phyloP scores from a whole-genome alignment of 35 echinoderm and acorn worm species.

The Anneissia japonica region DNA sequence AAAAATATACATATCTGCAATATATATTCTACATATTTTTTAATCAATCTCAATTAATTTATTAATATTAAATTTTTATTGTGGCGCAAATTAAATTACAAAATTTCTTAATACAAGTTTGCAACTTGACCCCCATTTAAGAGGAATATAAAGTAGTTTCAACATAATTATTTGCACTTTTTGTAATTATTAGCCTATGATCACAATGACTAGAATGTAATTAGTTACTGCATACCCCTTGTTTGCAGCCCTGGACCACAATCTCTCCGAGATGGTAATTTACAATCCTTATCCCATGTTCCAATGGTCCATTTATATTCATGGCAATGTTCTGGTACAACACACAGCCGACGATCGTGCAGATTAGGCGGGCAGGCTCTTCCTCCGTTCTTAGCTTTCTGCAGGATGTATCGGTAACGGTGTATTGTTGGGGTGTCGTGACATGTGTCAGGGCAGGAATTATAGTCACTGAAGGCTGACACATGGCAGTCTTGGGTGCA shows the following conservation, averaged over 20 bases:
- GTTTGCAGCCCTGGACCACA: slow-evolving; percentile 51
- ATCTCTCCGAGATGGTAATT: slow-evolving; percentile 5
- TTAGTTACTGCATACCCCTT: slow-evolving; percentile 58
- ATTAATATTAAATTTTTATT: no score
- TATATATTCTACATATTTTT: no score
- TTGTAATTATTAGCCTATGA: no score
- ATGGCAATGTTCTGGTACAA: slow-evolving; percentile 50
- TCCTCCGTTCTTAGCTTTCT: slow-evolving; percentile 37
- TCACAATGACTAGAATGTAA: no score
- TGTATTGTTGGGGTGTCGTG: slow-evolving; percentile 17
- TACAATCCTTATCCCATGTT: slow-evolving; percentile 43
- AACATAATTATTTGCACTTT: no score
- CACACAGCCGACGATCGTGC: slow-evolving; percentile 49
- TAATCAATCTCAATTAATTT: no score
- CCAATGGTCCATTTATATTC: slow-evolving; percentile 52
- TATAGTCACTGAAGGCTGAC: slow-evolving; percentile 67
- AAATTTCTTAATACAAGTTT: no score
- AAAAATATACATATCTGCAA: no score
- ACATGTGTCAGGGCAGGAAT: slow-evolving; percentile 62
- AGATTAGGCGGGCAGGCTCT: slow-evolving; percentile 35
- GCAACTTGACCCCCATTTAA: no score
- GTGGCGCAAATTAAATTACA: no score
- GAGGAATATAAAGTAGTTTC: no score
- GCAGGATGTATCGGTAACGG: slow-evolving; percentile 55
- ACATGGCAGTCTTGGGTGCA: slow-evolving; percentile 62